Evolutionary conservation across 2,888 invertebrate genomes (phyloP).

Genomic region (Linyphia triangularis): DNA sequence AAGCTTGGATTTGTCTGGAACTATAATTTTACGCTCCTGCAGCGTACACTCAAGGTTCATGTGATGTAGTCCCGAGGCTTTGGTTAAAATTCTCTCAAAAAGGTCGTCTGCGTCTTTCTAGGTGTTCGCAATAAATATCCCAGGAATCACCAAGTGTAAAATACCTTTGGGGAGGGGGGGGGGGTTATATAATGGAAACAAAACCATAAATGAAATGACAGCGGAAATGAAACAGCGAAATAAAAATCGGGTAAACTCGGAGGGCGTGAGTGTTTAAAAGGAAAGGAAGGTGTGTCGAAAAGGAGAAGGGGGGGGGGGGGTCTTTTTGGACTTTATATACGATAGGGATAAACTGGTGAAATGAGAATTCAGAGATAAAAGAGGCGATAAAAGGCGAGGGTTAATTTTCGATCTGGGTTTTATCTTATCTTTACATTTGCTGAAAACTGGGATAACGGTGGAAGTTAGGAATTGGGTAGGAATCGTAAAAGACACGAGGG

Average conservation of each 20-base stretch:
- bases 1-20: too few relatives aligned
- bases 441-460: not conserved
- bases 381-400: not conserved
- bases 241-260: not conserved
- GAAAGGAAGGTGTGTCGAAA: not conserved
- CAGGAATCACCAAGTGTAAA: conserved; percentile 40
- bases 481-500: not conserved
- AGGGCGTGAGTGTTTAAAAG: not conserved
- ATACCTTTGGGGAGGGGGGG: conserved; percentile 7
- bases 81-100: not conserved
- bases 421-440: too few relatives aligned
- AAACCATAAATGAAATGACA: not conserved
- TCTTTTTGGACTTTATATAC: not conserved
- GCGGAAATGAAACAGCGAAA: not conserved
- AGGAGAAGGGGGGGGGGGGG: not conserved
- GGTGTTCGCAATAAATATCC: conserved; percentile 9
- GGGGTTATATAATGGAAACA: conserved; percentile 50
- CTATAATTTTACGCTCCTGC: too few relatives aligned
- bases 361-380: not conserved
- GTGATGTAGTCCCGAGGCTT: not conserved
- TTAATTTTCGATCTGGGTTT: not conserved
- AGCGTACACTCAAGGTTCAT: too few relatives aligned
- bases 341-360: not conserved
- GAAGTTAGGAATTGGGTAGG: not conserved
- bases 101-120: not conserved